These are phyloP conservation scores for Heliconius hewitsoni DNA, from an alignment of 1,140 invertebrate genomes.

Conservation along the genomic window DNA sequence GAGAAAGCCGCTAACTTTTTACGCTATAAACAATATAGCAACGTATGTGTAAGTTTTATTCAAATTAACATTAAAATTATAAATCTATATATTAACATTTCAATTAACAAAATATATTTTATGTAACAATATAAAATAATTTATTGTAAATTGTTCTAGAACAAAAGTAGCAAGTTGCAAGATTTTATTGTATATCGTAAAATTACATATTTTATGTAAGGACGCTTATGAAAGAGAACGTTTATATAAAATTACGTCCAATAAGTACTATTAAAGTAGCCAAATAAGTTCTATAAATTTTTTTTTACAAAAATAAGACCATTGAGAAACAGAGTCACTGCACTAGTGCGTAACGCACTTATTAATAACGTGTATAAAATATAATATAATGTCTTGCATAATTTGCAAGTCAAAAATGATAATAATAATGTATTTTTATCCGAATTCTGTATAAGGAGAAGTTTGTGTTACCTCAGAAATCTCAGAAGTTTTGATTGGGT, in stretches of 20 bases:
- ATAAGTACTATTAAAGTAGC: neutral
- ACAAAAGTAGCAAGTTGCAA: slow-evolving; percentile 19
- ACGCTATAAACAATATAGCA: neutral
- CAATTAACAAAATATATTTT: neutral
- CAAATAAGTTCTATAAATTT: neutral
- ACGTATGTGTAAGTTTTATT: neutral
- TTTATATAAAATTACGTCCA: neutral
- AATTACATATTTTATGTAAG: slow-evolving; percentile 25
- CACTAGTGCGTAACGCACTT: too few relatives aligned
- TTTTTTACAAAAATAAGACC: neutral
- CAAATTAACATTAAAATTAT: neutral
- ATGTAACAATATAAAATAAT: neutral
- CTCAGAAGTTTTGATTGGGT: too few relatives aligned
- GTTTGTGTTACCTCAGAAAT: too few relatives aligned
- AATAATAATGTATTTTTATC: too few relatives aligned
- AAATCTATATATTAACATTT: neutral
- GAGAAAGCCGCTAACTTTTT: neutral
- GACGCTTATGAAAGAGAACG: slow-evolving; percentile 17
- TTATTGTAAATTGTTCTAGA: slow-evolving; percentile 21
- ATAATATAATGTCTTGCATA: too few relatives aligned
- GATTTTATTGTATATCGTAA: slow-evolving; percentile 25
- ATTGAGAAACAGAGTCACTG: neutral
- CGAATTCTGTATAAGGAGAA: too few relatives aligned
- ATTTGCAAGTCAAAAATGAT: too few relatives aligned
- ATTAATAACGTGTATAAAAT: too few relatives aligned